Base-by-base conservation (phyloP, 92 coral and sea anemone species). In the Diadumene lineata region DNA sequence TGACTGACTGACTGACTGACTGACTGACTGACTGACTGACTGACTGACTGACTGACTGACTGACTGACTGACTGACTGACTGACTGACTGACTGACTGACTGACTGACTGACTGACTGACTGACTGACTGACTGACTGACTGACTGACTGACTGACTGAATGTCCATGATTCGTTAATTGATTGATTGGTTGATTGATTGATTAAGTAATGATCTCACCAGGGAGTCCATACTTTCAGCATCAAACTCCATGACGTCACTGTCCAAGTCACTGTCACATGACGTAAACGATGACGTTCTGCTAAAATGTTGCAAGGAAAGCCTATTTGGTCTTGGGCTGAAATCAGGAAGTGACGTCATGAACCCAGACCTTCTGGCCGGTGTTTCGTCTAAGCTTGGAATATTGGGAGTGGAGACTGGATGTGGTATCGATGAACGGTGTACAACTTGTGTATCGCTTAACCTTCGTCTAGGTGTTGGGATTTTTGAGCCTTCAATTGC, bases 301-400 rank as follows among this genome's bases (percentile, higher is more conserved):
- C 58, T 62, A 18, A 74, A 29, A 15, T 60, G 60, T 17, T 60
- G 79, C 23, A 74, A 60, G 22, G 79, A 60, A 7, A 61, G 18
- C 62, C 79, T 60, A 31, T 38, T 74, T 29, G 69, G 58, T 27
- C 43, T 62, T 7, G 43, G 31, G 13, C 48, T 38, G 38, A 28
- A 48, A 32, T 87, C 88, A 34, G 88, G 92, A 27, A 87, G 85
- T 44, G 92, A 87, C 73, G 88, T 55, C 68, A 74, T 31, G 32
- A 80, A 78, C 29, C 76, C 23, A 61, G 83, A 76, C 57, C 67
- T 66, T 23, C 53, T 64, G 67, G 33, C 24, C 34, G 82, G 76
- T 17, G 73, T 24, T 16, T 60, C 53, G 3, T 69, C 84, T 23
- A 43, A 30, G 19, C 66, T 27, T 2, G 61, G 64, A 11, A 76